These are phyloP conservation scores for Regulus satrapa DNA, from an alignment of 2,113 vertebrate genomes.

Conservation along the genomic window DNA sequence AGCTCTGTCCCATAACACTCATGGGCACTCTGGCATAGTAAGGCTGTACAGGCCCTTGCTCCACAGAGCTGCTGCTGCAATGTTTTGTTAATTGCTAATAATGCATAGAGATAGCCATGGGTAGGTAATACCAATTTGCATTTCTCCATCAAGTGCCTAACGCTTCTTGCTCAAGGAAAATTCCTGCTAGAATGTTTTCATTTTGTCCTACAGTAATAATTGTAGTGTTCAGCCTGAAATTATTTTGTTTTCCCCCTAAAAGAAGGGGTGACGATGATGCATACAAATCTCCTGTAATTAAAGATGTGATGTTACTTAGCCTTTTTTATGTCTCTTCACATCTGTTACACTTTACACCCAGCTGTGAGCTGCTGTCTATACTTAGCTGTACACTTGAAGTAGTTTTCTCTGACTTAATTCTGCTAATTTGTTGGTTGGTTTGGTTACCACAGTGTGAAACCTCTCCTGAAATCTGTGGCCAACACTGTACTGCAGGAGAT, in stretches of 20 bases:
- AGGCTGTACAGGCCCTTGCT: neutral
- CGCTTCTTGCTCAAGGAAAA: neutral
- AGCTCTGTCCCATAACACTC: neutral
- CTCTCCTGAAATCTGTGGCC: neutral
- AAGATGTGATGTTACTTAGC: neutral
- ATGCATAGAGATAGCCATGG: neutral
- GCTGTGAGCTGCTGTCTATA: neutral
- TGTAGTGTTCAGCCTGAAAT: neutral
- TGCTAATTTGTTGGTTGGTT: conserved; percentile 1
- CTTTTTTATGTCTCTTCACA: neutral
- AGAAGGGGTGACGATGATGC: neutral
- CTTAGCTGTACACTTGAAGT: neutral
- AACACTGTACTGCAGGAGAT: neutral
- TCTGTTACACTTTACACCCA: neutral
- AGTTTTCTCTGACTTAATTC: neutral
- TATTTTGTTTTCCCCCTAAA: neutral
- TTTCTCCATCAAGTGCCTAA: neutral
- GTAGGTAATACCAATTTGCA: neutral
- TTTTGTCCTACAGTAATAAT: neutral
- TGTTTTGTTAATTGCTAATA: neutral
- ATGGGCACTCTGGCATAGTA: neutral
- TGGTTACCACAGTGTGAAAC: neutral
- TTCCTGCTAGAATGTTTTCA: neutral
- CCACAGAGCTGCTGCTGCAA: neutral
- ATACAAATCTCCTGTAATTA: neutral